These are phyloP conservation scores for Lumbricus terrestris DNA, from an alignment of 2,888 invertebrate genomes.

Conservation along the genomic window DNA sequence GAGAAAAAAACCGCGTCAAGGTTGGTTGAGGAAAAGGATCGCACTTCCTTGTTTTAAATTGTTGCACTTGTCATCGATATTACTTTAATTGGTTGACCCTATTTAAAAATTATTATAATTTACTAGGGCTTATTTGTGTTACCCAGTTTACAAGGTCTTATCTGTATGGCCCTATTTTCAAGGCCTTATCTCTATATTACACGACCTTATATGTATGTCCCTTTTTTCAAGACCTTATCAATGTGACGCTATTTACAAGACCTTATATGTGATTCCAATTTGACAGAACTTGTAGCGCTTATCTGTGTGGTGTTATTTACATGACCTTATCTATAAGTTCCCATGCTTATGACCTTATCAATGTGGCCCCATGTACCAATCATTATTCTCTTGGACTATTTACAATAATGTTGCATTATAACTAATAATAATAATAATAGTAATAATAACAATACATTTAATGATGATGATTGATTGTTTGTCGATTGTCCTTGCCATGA, in stretches of 20 bases:
- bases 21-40: background rate
- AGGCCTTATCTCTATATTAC: background rate
- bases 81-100: background rate
- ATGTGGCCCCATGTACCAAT: no score
- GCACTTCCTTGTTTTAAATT: background rate
- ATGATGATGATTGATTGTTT: background rate
- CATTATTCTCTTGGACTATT: no score
- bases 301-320: background rate
- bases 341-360: no score
- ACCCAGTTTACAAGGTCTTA: background rate
- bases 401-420: no score
- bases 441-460: no score
- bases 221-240: no score
- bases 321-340: no score
- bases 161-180: background rate
- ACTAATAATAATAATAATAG: no score
- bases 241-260: no score
- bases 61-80: background rate
- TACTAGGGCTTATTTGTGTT: background rate
- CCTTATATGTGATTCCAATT: no score
- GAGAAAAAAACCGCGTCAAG: background rate
- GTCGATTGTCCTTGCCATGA: background rate
- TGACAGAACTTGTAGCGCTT: no score
- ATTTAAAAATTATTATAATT: background rate
- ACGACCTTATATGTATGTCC: no score